Conservation (phyloP, 2,797 vertebrate species). For the Etheostoma perlongum region DNA sequence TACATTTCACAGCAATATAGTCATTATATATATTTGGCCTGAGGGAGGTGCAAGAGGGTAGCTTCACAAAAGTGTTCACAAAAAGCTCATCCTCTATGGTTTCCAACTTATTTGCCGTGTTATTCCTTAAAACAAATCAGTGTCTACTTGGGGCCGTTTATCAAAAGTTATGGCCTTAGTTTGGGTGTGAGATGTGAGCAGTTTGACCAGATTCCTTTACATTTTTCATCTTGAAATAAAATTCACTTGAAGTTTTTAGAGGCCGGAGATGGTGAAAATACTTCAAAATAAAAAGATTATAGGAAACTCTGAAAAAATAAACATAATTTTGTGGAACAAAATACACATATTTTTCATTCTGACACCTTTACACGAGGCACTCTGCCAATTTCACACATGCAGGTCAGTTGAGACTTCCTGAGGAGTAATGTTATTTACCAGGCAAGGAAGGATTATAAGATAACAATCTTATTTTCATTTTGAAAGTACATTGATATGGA, state of each 20-base stretch:
- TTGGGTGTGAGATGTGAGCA: background rate
- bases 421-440: background rate
- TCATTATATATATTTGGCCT: constrained; percentile 4
- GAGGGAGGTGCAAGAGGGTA: constrained; percentile 34
- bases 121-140: background rate
- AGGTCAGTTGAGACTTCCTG: background rate
- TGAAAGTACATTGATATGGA: background rate
- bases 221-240: background rate
- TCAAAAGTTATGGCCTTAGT: background rate
- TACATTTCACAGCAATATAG: constrained; percentile 1
- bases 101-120: background rate
- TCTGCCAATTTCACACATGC: background rate
- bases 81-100: background rate
- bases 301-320: background rate
- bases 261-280: background rate
- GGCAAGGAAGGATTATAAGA: too few relatives aligned
- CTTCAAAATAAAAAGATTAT: background rate
- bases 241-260: background rate
- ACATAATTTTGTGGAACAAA: background rate
- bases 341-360: background rate
- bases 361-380: background rate
- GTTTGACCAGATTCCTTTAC: background rate
- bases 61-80: background rate
- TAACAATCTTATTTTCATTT: background rate
- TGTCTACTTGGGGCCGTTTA: background rate